Conservation (phyloP, 1,140 invertebrate genomes). For the Drosophila suzukii region DNA sequence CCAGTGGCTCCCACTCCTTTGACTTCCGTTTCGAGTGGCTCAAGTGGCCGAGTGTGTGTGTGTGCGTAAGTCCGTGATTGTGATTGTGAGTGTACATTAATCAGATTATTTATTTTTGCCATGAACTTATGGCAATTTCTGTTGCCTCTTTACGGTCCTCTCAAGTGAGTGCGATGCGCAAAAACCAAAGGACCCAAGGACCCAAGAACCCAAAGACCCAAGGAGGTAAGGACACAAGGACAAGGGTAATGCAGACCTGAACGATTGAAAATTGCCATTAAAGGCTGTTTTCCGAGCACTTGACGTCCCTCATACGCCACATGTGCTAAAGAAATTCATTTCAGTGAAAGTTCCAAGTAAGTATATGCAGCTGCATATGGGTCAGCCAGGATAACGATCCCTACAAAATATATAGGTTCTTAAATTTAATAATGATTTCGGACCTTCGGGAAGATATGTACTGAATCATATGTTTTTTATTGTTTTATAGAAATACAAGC, state of each 20-base stretch:
- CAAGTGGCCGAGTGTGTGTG: slow-evolving; percentile 5
- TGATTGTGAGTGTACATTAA: slow-evolving; percentile 59
- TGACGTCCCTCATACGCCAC: slow-evolving; percentile 30
- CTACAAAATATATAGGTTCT: background rate
- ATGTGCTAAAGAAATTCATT: slow-evolving; percentile 1
- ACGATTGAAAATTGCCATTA: slow-evolving; percentile 40
- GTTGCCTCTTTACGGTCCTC: slow-evolving; percentile 11
- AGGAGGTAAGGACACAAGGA: background rate
- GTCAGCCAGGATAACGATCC: background rate
- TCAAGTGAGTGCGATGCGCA: background rate
- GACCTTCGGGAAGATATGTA: too few relatives aligned
- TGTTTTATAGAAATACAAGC: too few relatives aligned
- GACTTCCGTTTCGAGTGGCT: slow-evolving; percentile 24
- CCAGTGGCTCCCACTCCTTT: slow-evolving; percentile 24
- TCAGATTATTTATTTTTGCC: slow-evolving; percentile 66
- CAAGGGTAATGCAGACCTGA: slow-evolving; percentile 9
- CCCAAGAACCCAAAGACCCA: too few relatives aligned
- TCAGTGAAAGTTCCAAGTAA: background rate
- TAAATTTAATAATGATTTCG: too few relatives aligned
- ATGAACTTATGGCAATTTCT: slow-evolving; percentile 49
- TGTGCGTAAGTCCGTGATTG: slow-evolving; percentile 11
- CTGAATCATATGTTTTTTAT: too few relatives aligned
- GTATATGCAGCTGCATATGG: background rate
- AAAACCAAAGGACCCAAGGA: too few relatives aligned
- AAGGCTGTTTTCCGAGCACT: slow-evolving; percentile 37